phyloP scores from a whole-genome alignment of 2,113 vertebrate genomes.

The Calidris pygmaea region DNA sequence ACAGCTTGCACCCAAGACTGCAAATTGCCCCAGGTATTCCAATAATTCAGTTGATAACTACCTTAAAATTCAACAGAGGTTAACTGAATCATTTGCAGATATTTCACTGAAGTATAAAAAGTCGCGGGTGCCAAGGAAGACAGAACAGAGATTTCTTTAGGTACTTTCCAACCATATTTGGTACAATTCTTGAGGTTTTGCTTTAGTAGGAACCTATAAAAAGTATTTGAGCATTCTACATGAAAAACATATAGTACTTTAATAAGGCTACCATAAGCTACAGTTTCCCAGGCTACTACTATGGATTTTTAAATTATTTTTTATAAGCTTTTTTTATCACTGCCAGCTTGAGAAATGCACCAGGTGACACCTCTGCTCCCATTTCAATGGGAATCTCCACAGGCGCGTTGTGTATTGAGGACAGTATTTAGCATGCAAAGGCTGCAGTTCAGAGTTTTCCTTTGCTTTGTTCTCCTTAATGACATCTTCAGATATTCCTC shows the following conservation, averaged over 20 bases:
- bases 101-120: background rate
- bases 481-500: constrained; percentile 1
- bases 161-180: background rate
- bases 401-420: background rate
- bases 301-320: background rate
- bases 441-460: background rate
- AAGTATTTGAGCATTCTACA: background rate
- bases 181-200: background rate
- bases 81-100: background rate
- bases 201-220: background rate
- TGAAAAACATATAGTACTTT: background rate
- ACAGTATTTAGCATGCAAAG: background rate
- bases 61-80: background rate
- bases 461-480: constrained; percentile 42
- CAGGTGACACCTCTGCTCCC: background rate
- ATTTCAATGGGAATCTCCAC: background rate
- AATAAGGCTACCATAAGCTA: background rate
- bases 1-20: background rate
- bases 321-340: background rate
- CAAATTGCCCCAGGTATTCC: background rate
- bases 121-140: background rate
- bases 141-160: background rate
- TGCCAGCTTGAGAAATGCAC: background rate
- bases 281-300: background rate
- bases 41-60: background rate